Conservation (phyloP, 2,888 invertebrate species). For the Sphaerophoria rueppellii region DNA sequence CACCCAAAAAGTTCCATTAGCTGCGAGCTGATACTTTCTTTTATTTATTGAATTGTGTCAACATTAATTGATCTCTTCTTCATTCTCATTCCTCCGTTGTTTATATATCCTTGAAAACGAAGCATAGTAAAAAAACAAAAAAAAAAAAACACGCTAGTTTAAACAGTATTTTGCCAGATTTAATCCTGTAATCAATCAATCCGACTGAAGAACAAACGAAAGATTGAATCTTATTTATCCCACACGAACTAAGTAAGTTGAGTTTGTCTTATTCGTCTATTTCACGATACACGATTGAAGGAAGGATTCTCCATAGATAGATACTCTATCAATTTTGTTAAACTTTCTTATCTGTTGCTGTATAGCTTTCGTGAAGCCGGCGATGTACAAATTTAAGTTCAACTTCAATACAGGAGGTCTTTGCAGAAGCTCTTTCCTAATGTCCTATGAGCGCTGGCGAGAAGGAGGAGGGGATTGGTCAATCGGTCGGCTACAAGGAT, state of each 20-base stretch:
- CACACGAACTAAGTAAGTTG: conserved; percentile 28
- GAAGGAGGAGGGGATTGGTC: too few species aligned
- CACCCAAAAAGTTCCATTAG: conserved; percentile 11
- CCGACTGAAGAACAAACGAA: conserved; percentile 55
- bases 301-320: conserved; percentile 41
- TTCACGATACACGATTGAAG: conserved; percentile 10
- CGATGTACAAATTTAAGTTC: background rate
- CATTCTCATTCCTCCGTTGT: background rate
- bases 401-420: conserved; percentile 2
- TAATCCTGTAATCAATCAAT: conserved; percentile 71
- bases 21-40: conserved; percentile 22
- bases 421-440: background rate
- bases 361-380: conserved; percentile 17
- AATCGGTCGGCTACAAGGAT: conserved; percentile 19
- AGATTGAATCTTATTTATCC: conserved; percentile 68
- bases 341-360: conserved; percentile 62
- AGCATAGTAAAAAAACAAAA: background rate
- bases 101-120: conserved; percentile 1
- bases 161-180: conserved; percentile 64
- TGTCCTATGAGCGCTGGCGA: conserved; percentile 13
- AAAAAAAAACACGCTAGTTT: conserved; percentile 44
- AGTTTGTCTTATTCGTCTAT: conserved; percentile 16
- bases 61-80: conserved; percentile 67
- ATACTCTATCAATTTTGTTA: conserved; percentile 63
- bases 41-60: conserved; percentile 72